phyloP scores from a whole-genome alignment of 2,113 vertebrate genomes.

The Procavia capensis region DNA sequence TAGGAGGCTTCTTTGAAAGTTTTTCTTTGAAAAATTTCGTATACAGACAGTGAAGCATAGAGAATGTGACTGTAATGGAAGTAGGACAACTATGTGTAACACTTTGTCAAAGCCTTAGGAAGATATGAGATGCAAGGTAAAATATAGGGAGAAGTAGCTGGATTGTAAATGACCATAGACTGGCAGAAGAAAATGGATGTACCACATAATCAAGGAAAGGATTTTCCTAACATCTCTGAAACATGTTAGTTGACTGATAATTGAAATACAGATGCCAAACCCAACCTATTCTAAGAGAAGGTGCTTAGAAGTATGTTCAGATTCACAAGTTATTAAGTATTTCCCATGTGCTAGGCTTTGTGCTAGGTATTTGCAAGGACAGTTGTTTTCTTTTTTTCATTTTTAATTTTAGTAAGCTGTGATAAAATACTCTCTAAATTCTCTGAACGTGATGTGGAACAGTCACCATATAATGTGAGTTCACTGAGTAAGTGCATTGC shows the following conservation, averaged over 20 bases:
- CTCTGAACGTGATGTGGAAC: not conserved
- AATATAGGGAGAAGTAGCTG: not conserved
- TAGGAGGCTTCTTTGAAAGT: not conserved
- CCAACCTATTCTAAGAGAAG: not conserved
- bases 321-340: not conserved
- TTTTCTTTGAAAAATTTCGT: not conserved
- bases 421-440: not conserved
- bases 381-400: not conserved
- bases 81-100: not conserved
- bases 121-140: not conserved
- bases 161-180: not conserved
- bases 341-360: not conserved
- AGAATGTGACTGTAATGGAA: not conserved
- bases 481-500: not conserved
- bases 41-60: not conserved
- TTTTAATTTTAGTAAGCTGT: not conserved
- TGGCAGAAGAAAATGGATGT: not conserved
- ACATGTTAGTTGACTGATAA: not conserved
- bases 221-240: not conserved
- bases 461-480: not conserved
- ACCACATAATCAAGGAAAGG: not conserved
- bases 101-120: not conserved
- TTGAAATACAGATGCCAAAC: conserved; percentile 2
- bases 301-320: not conserved
- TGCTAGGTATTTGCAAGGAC: not conserved